phyloP scores from a whole-genome alignment of 2,888 invertebrate genomes.

The Mycalesis mineus region DNA sequence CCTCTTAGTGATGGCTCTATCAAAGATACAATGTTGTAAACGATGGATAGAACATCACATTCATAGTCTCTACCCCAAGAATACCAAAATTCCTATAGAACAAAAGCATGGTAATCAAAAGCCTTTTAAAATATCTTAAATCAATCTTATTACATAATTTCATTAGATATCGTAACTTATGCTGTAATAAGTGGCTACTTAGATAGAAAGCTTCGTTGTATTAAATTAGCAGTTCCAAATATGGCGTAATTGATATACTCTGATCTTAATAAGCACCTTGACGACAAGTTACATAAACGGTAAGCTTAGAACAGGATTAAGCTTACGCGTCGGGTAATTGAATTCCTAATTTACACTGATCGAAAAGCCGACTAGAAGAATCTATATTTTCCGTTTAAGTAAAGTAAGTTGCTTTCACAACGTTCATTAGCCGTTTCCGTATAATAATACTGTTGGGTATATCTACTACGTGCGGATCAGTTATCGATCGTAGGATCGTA shows the following conservation, averaged over 20 bases:
- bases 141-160: no score
- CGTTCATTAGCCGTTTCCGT: constrained; percentile 16
- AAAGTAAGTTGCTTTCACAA: constrained; percentile 14
- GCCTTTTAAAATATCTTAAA: no score
- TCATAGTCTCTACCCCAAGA: no score
- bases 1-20: no score
- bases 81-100: no score
- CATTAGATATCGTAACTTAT: not conserved
- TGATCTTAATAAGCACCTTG: not conserved
- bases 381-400: constrained; percentile 3
- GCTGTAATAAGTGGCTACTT: not conserved
- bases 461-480: constrained; percentile 26
- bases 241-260: not conserved
- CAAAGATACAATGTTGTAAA: no score
- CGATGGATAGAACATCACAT: no score
- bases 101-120: no score
- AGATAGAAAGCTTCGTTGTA: not conserved
- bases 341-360: not conserved
- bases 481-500: constrained; percentile 27
- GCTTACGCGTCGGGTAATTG: not conserved
- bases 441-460: constrained; percentile 14
- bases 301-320: not conserved
- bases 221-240: not conserved
- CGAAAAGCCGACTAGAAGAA: not conserved
- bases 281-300: not conserved